Conservation (phyloP, 2,797 vertebrate genomes). For the Centroberyx gerrardi region DNA sequence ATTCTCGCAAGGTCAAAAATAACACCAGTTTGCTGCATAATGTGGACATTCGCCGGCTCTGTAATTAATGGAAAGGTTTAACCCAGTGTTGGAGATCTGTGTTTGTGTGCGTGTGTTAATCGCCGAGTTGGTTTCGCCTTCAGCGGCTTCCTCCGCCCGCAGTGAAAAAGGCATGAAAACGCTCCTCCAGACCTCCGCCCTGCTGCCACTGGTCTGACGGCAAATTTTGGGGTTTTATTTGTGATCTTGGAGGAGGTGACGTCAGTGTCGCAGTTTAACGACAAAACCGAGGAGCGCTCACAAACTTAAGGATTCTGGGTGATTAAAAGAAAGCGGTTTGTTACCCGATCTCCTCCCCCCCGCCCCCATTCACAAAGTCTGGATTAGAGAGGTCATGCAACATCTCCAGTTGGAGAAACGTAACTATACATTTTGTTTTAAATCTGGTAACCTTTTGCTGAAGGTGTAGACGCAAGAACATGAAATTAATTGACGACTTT, state of each 20-base stretch:
- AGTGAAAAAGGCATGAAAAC: slow-evolving; percentile 42
- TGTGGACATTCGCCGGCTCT: not conserved
- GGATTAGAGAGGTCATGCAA: too few species aligned
- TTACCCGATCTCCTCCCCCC: too few species aligned
- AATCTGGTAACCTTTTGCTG: too few species aligned
- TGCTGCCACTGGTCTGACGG: slow-evolving; percentile 62
- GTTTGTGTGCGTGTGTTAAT: not conserved
- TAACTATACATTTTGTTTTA: too few species aligned
- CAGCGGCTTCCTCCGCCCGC: not conserved
- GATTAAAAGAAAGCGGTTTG: too few species aligned
- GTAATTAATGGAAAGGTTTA: not conserved
- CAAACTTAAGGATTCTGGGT: too few species aligned
- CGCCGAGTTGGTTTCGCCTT: not conserved
- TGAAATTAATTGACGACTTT: too few species aligned
- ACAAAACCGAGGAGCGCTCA: slow-evolving; percentile 32
- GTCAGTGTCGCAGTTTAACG: slow-evolving; percentile 36
- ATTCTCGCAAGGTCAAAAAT: too few species aligned
- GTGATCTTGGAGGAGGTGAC: slow-evolving; percentile 55
- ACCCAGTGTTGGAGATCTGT: not conserved
- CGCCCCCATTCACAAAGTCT: too few species aligned
- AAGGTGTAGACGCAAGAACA: too few species aligned
- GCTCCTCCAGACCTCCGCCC: slow-evolving; percentile 31
- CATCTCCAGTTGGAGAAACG: too few species aligned
- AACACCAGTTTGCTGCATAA: not conserved
- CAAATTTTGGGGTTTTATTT: slow-evolving; percentile 63